Percentiles rank a stretch among this genome's conserved stretches.
Evolutionary conservation across 2,888 invertebrate genomes (phyloP).

Genomic region (Eupsilia transversa): DNA sequence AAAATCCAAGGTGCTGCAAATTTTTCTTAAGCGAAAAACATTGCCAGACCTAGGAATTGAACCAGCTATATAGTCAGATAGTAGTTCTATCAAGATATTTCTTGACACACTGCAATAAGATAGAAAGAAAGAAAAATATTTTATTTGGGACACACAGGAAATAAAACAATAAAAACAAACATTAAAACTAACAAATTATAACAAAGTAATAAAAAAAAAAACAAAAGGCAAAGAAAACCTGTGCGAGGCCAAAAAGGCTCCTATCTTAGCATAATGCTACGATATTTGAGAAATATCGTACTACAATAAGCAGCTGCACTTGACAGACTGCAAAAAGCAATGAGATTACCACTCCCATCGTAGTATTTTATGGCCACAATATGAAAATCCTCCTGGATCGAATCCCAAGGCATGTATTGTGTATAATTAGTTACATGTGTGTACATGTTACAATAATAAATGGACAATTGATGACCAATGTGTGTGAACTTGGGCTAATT

Average conservation of each 20-base stretch:
- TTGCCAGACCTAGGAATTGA: background rate
- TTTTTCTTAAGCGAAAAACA: background rate
- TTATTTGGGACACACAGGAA: no score
- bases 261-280: no score
- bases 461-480: conserved; percentile 48
- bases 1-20: background rate
- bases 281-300: no score
- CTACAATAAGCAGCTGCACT: background rate
- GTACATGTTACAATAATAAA: conserved; percentile 36
- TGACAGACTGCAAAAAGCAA: background rate
- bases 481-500: conserved; percentile 48
- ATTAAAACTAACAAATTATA: no score
- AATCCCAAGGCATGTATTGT: conserved; percentile 8
- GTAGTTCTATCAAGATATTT: background rate
- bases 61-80: background rate
- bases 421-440: background rate
- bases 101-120: background rate
- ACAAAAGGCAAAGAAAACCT: no score
- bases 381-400: background rate
- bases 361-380: background rate
- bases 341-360: background rate
- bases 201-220: no score
- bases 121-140: no score
- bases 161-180: no score
- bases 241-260: no score